phyloP scores from a whole-genome alignment of 2,888 invertebrate genomes.

The Crioceris asparagi region DNA sequence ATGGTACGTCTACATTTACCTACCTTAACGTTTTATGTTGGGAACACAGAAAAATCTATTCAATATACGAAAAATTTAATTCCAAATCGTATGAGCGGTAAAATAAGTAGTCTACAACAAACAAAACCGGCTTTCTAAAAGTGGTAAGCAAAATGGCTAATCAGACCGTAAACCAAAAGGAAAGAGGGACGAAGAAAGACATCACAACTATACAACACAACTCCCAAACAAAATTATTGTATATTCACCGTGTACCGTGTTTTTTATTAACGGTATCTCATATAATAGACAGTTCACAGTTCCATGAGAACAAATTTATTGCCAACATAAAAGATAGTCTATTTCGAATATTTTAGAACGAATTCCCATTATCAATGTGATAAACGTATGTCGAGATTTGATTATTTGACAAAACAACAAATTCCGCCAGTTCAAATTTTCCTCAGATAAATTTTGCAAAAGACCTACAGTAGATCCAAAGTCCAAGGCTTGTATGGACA shows the following conservation, averaged over 20 bases:
- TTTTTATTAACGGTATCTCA: slow-evolving; percentile 30
- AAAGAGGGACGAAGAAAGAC: slow-evolving; percentile 4
- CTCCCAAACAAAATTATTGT: slow-evolving; percentile 26
- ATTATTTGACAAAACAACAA: too few relatives aligned
- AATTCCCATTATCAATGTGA: too few relatives aligned
- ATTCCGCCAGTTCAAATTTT: too few relatives aligned
- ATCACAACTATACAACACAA: too few relatives aligned
- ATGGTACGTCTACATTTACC: slow-evolving; percentile 5
- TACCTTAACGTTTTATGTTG: too few relatives aligned
- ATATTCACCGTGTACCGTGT: slow-evolving; percentile 17
- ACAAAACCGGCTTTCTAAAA: slow-evolving; percentile 18
- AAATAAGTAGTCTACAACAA: slow-evolving; percentile 2
- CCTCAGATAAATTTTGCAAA: too few relatives aligned
- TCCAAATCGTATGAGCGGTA: background rate
- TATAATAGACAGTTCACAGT: slow-evolving; percentile 14
- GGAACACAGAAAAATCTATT: background rate
- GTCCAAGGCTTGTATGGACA: too few relatives aligned
- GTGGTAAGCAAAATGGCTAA: slow-evolving; percentile 30
- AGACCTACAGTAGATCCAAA: too few relatives aligned
- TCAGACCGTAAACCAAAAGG: slow-evolving; percentile 23
- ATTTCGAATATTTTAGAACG: too few relatives aligned
- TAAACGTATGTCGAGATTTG: too few relatives aligned
- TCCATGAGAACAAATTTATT: slow-evolving; percentile 20
- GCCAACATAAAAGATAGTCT: slow-evolving; percentile 24
- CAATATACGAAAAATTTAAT: background rate